phyloP scores from a whole-genome alignment of 1,140 invertebrate species.

The Augochlora pura region DNA sequence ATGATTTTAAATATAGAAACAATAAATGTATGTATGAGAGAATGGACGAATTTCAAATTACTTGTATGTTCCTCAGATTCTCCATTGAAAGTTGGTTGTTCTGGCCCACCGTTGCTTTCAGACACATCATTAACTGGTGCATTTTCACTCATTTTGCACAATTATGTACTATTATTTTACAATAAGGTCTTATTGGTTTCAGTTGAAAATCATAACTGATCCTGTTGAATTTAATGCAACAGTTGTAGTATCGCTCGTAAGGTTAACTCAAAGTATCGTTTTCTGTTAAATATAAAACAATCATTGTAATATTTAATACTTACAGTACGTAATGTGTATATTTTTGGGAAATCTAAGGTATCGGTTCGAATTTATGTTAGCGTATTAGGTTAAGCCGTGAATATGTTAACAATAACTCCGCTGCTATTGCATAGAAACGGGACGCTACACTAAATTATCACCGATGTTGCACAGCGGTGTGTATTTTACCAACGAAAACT shows the following conservation, averaged over 20 bases:
- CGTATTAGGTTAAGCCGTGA: conserved; percentile 23
- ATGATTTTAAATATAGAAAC: conserved; percentile 22
- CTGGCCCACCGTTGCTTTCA: conserved; percentile 62
- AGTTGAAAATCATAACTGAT: conserved; percentile 13
- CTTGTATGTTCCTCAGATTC: conserved; percentile 63
- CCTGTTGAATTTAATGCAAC: not conserved
- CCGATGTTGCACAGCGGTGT: not conserved
- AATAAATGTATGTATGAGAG: not conserved
- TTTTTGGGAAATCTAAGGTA: not conserved
- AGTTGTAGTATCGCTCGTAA: not conserved
- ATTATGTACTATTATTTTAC: not conserved
- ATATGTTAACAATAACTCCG: not conserved
- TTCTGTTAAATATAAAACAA: not conserved
- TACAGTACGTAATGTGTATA: conserved; percentile 11
- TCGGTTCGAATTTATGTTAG: not conserved
- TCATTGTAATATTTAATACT: conserved; percentile 11
- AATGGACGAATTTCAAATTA: conserved; percentile 5
- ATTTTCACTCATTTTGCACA: conserved; percentile 62
- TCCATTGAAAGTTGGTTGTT: conserved; percentile 66
- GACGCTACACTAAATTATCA: not conserved
- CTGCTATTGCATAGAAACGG: not conserved
- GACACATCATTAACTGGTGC: conserved; percentile 50
- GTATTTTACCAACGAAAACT: conserved; percentile 5
- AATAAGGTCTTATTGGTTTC: not conserved
- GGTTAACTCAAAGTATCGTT: conserved; percentile 6